Base-by-base conservation (phyloP, 2,888 invertebrate genomes). In the Palloptera scutellata region DNA sequence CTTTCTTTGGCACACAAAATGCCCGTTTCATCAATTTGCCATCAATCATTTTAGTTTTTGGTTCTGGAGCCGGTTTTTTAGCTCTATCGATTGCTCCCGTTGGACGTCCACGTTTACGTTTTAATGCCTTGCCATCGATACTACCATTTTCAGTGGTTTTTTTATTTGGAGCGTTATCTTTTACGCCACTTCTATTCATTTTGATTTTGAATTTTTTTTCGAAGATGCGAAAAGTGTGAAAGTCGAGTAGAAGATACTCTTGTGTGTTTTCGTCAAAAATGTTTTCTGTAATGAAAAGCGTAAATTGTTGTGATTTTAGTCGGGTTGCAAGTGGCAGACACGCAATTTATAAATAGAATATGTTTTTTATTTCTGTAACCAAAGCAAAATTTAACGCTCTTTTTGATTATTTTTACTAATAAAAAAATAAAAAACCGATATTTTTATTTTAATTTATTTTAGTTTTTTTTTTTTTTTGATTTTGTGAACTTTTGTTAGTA, bases 11-110 rank as follows among this genome's bases (percentile, higher is more conserved):
- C 17, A 42, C 42, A 12, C 65, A 65, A 15, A 62, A 12, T 11
- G 58, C 57, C 12, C 66, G 66, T 17, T 63, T 63, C 66, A 66
- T 66, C 13, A 69, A 3, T 52, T 63, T 63, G n/a, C 69, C 69
- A 64, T 69, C 45, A 63, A 69, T 17, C n/a, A 69, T 48, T 55
- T 64, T 66, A 10, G 63, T 66, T 51, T 52, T 59, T 48, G 52
- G 17, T 15, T 48, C 40, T 1, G 61, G 40, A 11, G 17, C 15
- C 19, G 43, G 15, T 42, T 61, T 41, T 1, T 45, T 41, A 4
- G 17, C 17, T 19, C 12, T 30, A n/a, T 30, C 53, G 20, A 1
- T 17, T 10, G 8, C 42, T 12, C 57, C 8, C 48, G 60, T 68
- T 40, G 69, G 66, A 41, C 69, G 66, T 42, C 66, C 66, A 52